A percentile compares a stretch with the other conserved stretches of the same genome.
phyloP scores from a whole-genome alignment of 2,113 vertebrate genomes.

The Entosphenus tridentatus region DNA sequence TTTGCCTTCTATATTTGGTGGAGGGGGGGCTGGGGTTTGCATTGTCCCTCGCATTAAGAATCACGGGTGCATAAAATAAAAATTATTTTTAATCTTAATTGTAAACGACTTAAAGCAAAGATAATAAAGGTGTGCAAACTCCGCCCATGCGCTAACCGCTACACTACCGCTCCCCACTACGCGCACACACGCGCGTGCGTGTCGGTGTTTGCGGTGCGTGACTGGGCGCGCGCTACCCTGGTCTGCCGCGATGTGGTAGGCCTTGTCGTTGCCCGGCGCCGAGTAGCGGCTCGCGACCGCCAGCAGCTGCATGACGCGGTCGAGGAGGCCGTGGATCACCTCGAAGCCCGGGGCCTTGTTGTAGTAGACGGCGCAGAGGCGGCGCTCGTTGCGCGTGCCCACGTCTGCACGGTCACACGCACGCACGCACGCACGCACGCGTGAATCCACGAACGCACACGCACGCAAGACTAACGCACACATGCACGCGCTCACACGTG shows the following conservation, averaged over 20 bases:
- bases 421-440: background rate
- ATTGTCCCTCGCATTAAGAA: too few relatives aligned
- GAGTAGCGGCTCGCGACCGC: constrained; percentile 18
- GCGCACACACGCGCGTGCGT: background rate
- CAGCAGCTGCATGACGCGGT: constrained; percentile 77
- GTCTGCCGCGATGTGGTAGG: constrained; percentile 61
- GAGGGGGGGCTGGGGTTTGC: too few relatives aligned
- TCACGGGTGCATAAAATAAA: too few relatives aligned
- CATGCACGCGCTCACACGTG: background rate
- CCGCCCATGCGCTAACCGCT: background rate
- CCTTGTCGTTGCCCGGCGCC: constrained; percentile 27
- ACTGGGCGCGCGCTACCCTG: constrained; percentile 35
- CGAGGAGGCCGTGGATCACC: constrained; percentile 84
- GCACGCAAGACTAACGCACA: background rate
- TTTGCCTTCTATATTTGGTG: too few relatives aligned
- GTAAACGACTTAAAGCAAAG: background rate
- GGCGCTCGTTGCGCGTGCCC: constrained; percentile 54
- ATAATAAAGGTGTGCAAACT: background rate
- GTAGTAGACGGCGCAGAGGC: constrained; percentile 68
- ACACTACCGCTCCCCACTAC: too few relatives aligned
- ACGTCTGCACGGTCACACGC: constrained; percentile 34
- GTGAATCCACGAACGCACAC: background rate
- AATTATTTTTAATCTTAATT: too few relatives aligned
- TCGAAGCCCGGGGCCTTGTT: constrained; percentile 84
- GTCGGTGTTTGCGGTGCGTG: background rate